These are phyloP conservation scores for Noctilio leporinus DNA, from an alignment of 2,113 vertebrate species.

Conservation along the genomic window DNA sequence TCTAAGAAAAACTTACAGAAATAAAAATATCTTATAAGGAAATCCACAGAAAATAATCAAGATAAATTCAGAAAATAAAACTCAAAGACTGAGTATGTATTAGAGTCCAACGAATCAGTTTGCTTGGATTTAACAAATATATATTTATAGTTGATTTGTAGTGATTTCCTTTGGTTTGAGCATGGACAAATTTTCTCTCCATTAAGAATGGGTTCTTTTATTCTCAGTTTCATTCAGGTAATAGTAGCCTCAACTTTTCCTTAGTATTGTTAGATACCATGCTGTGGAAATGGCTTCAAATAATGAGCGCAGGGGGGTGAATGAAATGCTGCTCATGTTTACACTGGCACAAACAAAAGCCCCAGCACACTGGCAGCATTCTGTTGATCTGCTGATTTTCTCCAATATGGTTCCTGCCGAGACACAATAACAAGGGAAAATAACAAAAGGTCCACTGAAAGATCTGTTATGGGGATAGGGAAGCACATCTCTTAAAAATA, in stretches of 20 bases:
- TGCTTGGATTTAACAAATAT: slow-evolving; percentile 70
- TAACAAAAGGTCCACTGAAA: slow-evolving; percentile 79
- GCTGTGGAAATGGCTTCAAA: slow-evolving; percentile 83
- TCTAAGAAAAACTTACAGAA: slow-evolving; percentile 59
- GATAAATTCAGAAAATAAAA: slow-evolving; percentile 43
- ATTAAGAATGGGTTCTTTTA: slow-evolving; percentile 79
- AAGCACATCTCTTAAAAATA: slow-evolving; percentile 74
- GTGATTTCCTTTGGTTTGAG: slow-evolving; percentile 76
- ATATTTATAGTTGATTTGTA: slow-evolving; percentile 62
- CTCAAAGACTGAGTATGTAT: slow-evolving; percentile 51
- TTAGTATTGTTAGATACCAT: slow-evolving; percentile 76
- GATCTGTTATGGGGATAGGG: slow-evolving; percentile 65
- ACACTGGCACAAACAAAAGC: slow-evolving; percentile 79
- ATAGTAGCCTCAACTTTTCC: slow-evolving; percentile 78
- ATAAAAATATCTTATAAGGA: slow-evolving; percentile 59
- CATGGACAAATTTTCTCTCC: slow-evolving; percentile 73
- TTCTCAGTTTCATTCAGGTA: slow-evolving; percentile 80
- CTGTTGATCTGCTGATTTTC: slow-evolving; percentile 80
- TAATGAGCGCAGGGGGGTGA: slow-evolving; percentile 77
- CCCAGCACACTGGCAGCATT: slow-evolving; percentile 74
- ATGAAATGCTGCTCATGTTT: slow-evolving; percentile 81
- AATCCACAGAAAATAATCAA: slow-evolving; percentile 52
- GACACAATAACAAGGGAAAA: slow-evolving; percentile 78
- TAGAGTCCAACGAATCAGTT: slow-evolving; percentile 72
- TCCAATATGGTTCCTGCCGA: slow-evolving; percentile 71